Base-by-base conservation (phyloP, 2,888 invertebrate genomes). In the Nasonovia ribisnigri region DNA sequence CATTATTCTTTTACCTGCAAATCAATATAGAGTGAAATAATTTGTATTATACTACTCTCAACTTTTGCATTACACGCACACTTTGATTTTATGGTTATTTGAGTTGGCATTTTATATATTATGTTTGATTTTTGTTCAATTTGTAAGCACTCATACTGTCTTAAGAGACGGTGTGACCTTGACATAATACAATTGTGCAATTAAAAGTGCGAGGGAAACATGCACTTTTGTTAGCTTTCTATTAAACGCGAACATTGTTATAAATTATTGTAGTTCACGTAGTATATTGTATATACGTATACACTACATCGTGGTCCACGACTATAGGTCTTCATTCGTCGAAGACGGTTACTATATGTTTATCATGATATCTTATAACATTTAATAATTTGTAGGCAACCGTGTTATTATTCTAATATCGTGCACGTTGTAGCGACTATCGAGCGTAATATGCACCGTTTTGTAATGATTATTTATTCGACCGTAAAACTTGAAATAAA, bases 141-240 rank as follows among this genome's bases (percentile, higher is more conserved):
- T 77, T 77, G 20, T n/a, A 36, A 0, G 24, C 57, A 57, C 11
- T n/a, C 46, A 26, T 57, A 88, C n/a, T 6, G 36, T 67, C 16
- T 67, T 20, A 77, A 77, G 77, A 77, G 36, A 77, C 77, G 20
- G 36, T 4, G 57, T 26, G 91, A 86, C 57, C 91, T 86, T 86
- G 91, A 43, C 26, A 91, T 42, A 77, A 57, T 57, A 86, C 24
- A 91, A 84, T 86, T 24, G 43, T 84, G 84, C n/a, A 90, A 77
- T 46, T 91, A 86, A 91, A 91, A 86, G 91, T 91, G 36, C n/a
- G n/a, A 54, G 60, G 86, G 42, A 60, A 67, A 60, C 10, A 60
- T 60, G 54, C 46, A 84, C n/a, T 84, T 84, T 91, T 84, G n/a
- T 24, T 89, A 60, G 60, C 91, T 91, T 91, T 91, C 57, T 91